Evolutionary conservation across 2,888 invertebrate genomes (phyloP).

Genomic region (Lacanobia wlatinum): DNA sequence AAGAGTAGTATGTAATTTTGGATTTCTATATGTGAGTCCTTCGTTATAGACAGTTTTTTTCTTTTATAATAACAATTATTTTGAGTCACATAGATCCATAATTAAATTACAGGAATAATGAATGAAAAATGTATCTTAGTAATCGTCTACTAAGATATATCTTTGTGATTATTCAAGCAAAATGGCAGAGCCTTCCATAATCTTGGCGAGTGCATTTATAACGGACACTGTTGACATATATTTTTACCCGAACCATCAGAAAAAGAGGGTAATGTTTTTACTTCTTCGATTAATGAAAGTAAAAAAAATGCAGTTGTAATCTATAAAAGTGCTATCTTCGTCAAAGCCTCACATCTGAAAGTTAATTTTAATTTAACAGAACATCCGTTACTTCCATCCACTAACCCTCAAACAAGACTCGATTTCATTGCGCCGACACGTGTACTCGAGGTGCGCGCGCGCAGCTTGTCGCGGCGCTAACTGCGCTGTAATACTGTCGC

Average conservation of each 20-base stretch:
- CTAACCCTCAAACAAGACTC: slow-evolving; percentile 37
- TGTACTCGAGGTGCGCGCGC: slow-evolving; percentile 40
- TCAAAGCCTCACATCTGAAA: not conserved
- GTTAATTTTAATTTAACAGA: too few relatives aligned
- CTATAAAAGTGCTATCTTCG: not conserved
- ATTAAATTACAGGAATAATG: too few relatives aligned
- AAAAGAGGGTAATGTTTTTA: too few relatives aligned
- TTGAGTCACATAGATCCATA: too few relatives aligned
- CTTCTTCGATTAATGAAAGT: too few relatives aligned
- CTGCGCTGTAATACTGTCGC: slow-evolving; percentile 66
- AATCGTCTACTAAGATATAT: too few relatives aligned
- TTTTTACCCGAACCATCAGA: too few relatives aligned
- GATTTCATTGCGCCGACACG: slow-evolving; percentile 54
- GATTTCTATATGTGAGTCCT: not conserved
- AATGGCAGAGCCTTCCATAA: too few relatives aligned
- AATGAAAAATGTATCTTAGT: too few relatives aligned
- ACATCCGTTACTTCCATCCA: not conserved
- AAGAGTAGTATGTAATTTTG: not conserved
- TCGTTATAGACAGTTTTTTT: not conserved
- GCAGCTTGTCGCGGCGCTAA: slow-evolving; percentile 50
- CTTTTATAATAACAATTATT: too few relatives aligned
- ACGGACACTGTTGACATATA: not conserved
- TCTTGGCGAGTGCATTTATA: not conserved
- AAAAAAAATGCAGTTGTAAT: too few relatives aligned
- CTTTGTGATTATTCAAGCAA: too few relatives aligned